Evolutionary conservation across 2,797 vertebrate species (phyloP).

Genomic region (Enteromius viviparus): DNA sequence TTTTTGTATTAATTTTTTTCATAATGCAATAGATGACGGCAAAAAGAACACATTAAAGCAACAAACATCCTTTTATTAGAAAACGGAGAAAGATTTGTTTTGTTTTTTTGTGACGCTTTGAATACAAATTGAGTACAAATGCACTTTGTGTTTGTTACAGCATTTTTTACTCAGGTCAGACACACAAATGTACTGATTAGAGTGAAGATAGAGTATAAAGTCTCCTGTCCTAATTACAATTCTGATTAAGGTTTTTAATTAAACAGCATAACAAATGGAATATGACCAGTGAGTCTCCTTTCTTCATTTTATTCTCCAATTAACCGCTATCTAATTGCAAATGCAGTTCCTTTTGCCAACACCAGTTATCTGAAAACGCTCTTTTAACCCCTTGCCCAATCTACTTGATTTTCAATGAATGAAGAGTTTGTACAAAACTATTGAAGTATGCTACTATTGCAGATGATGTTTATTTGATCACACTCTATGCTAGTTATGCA

Average conservation of each 20-base stretch:
- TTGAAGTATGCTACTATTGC: neutral
- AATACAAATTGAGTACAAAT: constrained; percentile 77
- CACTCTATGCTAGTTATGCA: neutral
- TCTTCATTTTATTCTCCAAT: constrained; percentile 59
- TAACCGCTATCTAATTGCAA: constrained; percentile 62
- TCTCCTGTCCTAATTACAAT: constrained; percentile 67
- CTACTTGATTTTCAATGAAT: constrained; percentile 28
- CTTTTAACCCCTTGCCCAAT: constrained; percentile 37
- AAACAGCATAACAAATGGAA: constrained; percentile 64
- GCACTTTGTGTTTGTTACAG: constrained; percentile 50
- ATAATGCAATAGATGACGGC: neutral
- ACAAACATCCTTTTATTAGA: neutral
- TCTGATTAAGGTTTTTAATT: constrained; percentile 65
- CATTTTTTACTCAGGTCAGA: constrained; percentile 33
- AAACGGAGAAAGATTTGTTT: constrained; percentile 66
- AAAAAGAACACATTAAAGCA: neutral
- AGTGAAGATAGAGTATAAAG: constrained; percentile 51
- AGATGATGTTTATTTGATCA: neutral
- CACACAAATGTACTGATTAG: constrained; percentile 55
- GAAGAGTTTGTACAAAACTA: neutral
- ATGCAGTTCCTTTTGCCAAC: constrained; percentile 59
- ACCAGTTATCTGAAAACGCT: constrained; percentile 57
- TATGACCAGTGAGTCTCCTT: constrained; percentile 57
- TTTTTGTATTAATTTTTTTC: neutral
- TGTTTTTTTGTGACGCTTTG: constrained; percentile 78